Percentiles rank a stretch among this genome's conserved stretches.
phyloP scores from a whole-genome alignment of 64 coral and sea anemone species.

The Orbicella faveolata region DNA sequence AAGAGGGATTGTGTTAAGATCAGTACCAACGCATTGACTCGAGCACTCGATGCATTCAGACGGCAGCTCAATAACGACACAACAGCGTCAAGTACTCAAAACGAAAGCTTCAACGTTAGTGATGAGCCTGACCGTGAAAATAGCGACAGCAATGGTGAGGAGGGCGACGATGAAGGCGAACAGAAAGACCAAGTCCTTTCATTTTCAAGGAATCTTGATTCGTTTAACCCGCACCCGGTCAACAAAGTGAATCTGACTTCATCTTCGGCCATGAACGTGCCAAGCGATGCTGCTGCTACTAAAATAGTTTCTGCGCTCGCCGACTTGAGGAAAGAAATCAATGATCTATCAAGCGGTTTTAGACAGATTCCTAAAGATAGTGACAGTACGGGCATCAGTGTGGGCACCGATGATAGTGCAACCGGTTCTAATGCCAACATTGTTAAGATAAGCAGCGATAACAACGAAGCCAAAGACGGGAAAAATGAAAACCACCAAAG shows the following conservation, averaged over 20 bases:
- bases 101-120: neutral
- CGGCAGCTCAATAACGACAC: neutral
- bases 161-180: neutral
- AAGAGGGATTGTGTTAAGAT: slow-evolving; percentile 8
- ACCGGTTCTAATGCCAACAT: neutral
- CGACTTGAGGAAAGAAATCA: neutral
- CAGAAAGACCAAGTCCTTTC: neutral
- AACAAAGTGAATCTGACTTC: neutral
- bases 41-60: slow-evolving; percentile 1
- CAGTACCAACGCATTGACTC: slow-evolving; percentile 7
- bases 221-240: neutral
- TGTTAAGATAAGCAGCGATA: neutral
- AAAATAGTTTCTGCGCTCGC: neutral
- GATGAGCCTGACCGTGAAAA: neutral
- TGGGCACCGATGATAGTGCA: neutral
- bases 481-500: neutral
- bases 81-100: too few species aligned
- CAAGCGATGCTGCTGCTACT: neutral
- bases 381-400: too few species aligned
- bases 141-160: too few species aligned
- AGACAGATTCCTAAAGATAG: neutral
- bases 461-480: neutral
- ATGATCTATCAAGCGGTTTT: too few species aligned
- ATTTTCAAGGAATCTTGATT: neutral
- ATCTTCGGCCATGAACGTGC: neutral